These are phyloP conservation scores for Rhamphomyia laevipes DNA, from an alignment of 2,888 invertebrate species.

Conservation along the genomic window DNA sequence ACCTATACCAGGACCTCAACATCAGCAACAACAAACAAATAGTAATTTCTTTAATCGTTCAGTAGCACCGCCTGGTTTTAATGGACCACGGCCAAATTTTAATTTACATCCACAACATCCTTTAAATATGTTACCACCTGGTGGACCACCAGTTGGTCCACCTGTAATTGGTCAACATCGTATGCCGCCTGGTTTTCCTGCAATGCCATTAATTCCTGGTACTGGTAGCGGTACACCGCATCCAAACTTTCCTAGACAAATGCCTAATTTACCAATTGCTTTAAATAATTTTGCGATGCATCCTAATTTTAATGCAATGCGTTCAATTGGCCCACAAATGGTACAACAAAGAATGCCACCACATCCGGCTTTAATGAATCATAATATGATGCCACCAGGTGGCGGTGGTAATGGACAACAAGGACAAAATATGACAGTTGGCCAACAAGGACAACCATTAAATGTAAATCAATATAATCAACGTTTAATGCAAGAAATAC, in stretches of 20 bases:
- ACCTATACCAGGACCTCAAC: conserved; percentile 19
- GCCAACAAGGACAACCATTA: conserved; percentile 22
- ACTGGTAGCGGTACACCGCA: conserved; percentile 25
- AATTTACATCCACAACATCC: conserved; percentile 18
- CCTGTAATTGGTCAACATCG: conserved; percentile 19
- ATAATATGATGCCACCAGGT: conserved; percentile 14
- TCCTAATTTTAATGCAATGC: conserved; percentile 36
- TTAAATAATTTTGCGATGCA: conserved; percentile 39
- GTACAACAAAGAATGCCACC: conserved; percentile 32
- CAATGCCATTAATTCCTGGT: conserved; percentile 25
- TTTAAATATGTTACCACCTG: conserved; percentile 21
- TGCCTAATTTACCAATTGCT: conserved; percentile 31
- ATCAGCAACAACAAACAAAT: conserved; percentile 38
- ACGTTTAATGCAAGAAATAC: conserved; percentile 37
- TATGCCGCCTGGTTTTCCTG: conserved; percentile 29
- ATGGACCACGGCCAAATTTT: conserved; percentile 14
- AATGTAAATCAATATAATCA: conserved; percentile 28
- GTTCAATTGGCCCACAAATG: conserved; percentile 31
- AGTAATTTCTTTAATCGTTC: conserved; percentile 14
- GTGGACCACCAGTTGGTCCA: conserved; percentile 10
- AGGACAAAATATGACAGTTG: conserved; percentile 17
- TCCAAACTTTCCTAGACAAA: conserved; percentile 25
- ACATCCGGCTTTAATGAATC: conserved; percentile 23
- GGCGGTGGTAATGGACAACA: conserved; percentile 23
- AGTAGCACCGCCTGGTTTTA: conserved; percentile 25